Base-by-base conservation (phyloP, 2,113 vertebrate genomes). In the Motacilla tschutschensis region DNA sequence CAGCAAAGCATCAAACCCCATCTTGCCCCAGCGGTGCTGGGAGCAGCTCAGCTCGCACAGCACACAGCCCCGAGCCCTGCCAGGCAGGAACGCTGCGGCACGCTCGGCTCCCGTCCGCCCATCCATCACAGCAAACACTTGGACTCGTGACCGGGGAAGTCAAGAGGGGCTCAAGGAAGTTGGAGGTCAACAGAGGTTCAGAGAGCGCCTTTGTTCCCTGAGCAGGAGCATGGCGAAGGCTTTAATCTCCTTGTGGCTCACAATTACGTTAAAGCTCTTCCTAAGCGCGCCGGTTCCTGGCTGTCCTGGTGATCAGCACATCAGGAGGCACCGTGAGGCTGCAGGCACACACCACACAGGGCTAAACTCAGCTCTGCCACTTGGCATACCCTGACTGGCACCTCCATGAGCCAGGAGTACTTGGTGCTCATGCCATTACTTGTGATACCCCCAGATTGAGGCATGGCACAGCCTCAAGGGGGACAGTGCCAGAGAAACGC, bases 131-230 rank as follows among this genome's bases (percentile, higher is more conserved):
- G 87, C 85, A 85, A 88, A 80, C 4, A 3, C 54, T 91, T 70
- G 55, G 54, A 51, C 54, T 87, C 46, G 0, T 83, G 66, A 89
- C 70, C 2, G 0, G 88, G 73, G 21, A 89, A 79, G 76, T 92
- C 86, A 88, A 91, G 79, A 91, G 92, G 53, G 92, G 90, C 79
- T 91, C 35, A 36, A 88, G 91, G 87, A 92, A 94, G 84, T 7
- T 60, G 41, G 54, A 81, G 93, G 88, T 89, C 93, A 94, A 83
- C 47, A 89, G 77, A 77, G 85, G 91, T 91, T 88, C 89, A 93
- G 79, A 82, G 89, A 93, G 55, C 0, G 26, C 81, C 73, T 93
- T 92, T 90, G 89, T 92, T 91, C 76, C 58, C 70, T 28, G 10
- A 86, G 88, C 83, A 75, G 86, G 90, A 92, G 66, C 58, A 51